phyloP scores from a whole-genome alignment of 1,140 invertebrate genomes.

The Achroia grisella region DNA sequence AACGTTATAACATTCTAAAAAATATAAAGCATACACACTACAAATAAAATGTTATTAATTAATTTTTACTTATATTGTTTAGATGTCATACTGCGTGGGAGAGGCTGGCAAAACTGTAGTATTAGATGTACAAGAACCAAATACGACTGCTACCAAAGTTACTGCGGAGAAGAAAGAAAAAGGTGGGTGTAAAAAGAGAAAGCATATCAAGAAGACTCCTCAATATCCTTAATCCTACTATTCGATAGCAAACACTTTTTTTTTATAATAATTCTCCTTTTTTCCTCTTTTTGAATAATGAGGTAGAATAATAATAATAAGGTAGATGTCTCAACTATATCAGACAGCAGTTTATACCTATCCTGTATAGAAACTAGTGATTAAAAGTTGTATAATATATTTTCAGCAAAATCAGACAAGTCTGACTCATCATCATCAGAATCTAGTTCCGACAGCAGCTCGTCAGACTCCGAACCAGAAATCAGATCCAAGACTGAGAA shows the following conservation, averaged over 20 bases:
- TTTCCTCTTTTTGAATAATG: too few relatives aligned
- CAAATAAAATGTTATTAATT: too few relatives aligned
- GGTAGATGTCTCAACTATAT: too few relatives aligned
- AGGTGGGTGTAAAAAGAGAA: neutral
- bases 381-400: neutral
- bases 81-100: slow-evolving; percentile 91
- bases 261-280: too few relatives aligned
- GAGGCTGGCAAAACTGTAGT: slow-evolving; percentile 79
- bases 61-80: slow-evolving; percentile 13
- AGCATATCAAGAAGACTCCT: too few relatives aligned
- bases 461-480: slow-evolving; percentile 51
- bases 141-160: slow-evolving; percentile 21
- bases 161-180: slow-evolving; percentile 55
- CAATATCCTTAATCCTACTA: too few relatives aligned
- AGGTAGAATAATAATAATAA: too few relatives aligned
- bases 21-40: too few relatives aligned
- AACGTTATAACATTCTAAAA: too few relatives aligned
- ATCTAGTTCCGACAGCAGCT: slow-evolving; percentile 41
- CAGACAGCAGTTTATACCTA: too few relatives aligned
- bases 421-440: slow-evolving; percentile 46
- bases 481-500: slow-evolving; percentile 73
- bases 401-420: slow-evolving; percentile 23
- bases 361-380: too few relatives aligned
- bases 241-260: too few relatives aligned
- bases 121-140: slow-evolving; percentile 34